phyloP scores from a whole-genome alignment of 2,888 invertebrate species.

The Halictus ligatus region DNA sequence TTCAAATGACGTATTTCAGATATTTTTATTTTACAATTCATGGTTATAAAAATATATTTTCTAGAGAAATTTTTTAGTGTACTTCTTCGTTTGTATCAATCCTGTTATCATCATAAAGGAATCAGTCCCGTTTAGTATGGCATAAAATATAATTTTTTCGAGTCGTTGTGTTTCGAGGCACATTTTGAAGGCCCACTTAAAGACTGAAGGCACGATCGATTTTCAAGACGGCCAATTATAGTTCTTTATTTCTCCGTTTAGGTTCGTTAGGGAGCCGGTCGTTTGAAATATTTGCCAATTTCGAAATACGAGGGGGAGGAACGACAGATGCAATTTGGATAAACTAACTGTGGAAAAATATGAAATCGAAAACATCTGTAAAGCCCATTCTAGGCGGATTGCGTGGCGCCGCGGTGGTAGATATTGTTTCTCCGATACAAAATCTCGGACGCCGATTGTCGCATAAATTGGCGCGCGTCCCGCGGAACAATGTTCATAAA shows the following conservation, averaged over 20 bases:
- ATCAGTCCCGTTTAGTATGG: no score
- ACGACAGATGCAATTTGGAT: slow-evolving; percentile 6
- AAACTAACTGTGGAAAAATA: slow-evolving; percentile 6
- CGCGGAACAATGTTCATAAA: background rate
- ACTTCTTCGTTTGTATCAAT: background rate
- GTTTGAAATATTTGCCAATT: background rate
- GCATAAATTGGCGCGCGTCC: background rate
- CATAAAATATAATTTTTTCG: background rate
- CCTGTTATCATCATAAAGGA: background rate
- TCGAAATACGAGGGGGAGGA: background rate
- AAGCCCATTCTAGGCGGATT: slow-evolving; percentile 14
- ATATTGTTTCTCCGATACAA: slow-evolving; percentile 36
- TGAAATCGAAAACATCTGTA: slow-evolving; percentile 11
- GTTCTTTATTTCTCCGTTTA: background rate
- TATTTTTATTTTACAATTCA: no score
- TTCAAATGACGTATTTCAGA: background rate
- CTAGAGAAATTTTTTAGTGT: no score
- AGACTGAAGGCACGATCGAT: background rate
- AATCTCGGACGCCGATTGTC: slow-evolving; percentile 4
- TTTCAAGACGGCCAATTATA: background rate
- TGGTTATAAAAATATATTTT: no score
- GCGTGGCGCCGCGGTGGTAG: background rate
- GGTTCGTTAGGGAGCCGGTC: background rate
- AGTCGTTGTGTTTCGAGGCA: no score
- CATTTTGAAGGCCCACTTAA: background rate